Evolutionary conservation across 2,113 vertebrate species (phyloP).

Genomic region (Chaetorhynchus papuensis): DNA sequence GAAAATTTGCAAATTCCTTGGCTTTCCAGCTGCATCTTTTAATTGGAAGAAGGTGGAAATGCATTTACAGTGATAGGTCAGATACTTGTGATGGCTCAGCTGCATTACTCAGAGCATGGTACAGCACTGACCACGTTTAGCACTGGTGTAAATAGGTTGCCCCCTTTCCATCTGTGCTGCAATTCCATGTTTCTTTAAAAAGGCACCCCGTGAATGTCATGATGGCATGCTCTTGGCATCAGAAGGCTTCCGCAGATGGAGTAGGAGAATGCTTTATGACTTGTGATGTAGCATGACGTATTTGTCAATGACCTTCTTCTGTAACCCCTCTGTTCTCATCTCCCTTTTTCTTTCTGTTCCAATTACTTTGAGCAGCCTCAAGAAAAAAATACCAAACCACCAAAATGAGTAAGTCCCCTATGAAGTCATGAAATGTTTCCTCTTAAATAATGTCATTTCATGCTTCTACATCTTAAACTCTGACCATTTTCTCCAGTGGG

Average conservation of each 20-base stretch:
- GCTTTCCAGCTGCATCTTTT: neutral
- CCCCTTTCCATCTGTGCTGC: constrained; percentile 22
- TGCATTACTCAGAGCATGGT: neutral
- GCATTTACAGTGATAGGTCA: neutral
- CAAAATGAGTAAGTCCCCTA: constrained; percentile 96
- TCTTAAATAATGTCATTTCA: constrained; percentile 81
- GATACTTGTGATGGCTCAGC: neutral
- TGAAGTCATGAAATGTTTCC: constrained; percentile 81
- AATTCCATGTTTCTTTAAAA: neutral
- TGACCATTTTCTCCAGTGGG: constrained; percentile 79
- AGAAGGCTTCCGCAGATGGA: constrained; percentile 37
- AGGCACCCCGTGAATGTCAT: constrained; percentile 12
- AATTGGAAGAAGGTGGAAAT: neutral
- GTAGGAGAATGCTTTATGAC: constrained; percentile 51
- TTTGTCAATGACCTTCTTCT: constrained; percentile 68
- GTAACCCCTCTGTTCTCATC: constrained; percentile 77
- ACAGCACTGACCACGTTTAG: neutral
- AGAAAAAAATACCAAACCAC: constrained; percentile 95
- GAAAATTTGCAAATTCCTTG: neutral
- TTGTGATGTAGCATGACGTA: constrained; percentile 72
- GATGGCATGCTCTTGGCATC: constrained; percentile 66
- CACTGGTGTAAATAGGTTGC: neutral
- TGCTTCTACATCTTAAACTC: constrained; percentile 87
- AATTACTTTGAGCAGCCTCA: constrained; percentile 98
- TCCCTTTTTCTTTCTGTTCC: constrained; percentile 85